Evolutionary conservation across 2,113 vertebrate genomes (phyloP).

Genomic region (Parus major): DNA sequence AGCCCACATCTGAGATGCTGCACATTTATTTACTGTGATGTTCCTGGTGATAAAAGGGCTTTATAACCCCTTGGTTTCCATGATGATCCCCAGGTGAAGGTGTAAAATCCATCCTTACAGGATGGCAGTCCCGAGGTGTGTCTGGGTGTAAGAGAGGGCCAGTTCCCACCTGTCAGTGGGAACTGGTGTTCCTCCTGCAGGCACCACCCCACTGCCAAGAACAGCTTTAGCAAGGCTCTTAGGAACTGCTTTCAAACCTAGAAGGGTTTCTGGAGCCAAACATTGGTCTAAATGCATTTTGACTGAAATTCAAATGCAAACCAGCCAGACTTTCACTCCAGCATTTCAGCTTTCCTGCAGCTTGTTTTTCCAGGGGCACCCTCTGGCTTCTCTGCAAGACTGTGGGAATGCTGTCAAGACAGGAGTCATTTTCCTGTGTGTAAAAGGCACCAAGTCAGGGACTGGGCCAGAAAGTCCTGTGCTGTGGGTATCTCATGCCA

Average conservation of each 20-base stretch:
- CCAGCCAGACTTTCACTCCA: not conserved
- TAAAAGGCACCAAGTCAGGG: not conserved
- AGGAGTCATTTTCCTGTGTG: not conserved
- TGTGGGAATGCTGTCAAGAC: not conserved
- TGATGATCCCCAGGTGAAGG: not conserved
- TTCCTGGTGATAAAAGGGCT: not conserved
- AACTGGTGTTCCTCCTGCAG: not conserved
- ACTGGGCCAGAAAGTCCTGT: not conserved
- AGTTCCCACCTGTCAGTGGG: not conserved
- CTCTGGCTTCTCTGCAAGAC: not conserved
- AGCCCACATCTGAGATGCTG: not conserved
- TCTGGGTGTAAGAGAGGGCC: not conserved
- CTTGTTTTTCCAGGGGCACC: not conserved
- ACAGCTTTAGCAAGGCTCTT: not conserved
- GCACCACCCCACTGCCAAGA: not conserved
- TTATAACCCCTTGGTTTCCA: not conserved
- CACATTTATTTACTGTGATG: not conserved
- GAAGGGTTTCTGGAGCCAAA: not conserved
- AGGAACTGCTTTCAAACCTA: not conserved
- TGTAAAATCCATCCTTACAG: not conserved
- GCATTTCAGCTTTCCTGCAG: not conserved
- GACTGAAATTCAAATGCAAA: not conserved
- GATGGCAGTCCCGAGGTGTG: not conserved
- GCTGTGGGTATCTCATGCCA: not conserved
- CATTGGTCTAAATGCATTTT: not conserved